Conservation (phyloP, 1,140 invertebrate genomes). For the Lucilia cuprina region DNA sequence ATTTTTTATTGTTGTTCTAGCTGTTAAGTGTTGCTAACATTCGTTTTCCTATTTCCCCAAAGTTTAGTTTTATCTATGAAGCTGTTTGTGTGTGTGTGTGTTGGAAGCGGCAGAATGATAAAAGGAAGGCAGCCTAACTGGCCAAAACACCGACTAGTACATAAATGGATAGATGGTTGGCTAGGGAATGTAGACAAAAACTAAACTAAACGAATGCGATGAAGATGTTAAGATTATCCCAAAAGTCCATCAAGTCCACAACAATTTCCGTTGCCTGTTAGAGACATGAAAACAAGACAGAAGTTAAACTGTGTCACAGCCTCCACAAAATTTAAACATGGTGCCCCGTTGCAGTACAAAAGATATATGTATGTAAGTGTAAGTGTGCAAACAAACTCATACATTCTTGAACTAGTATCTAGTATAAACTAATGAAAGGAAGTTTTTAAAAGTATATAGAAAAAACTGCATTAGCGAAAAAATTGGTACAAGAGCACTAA, state of each 20-base stretch:
- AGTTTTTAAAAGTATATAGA: background rate
- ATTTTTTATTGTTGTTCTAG: background rate
- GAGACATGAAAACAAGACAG: constrained; percentile 10
- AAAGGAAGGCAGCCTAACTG: background rate
- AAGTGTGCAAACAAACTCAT: background rate
- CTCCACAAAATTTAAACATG: background rate
- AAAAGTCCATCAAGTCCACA: constrained; percentile 10
- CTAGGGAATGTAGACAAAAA: background rate
- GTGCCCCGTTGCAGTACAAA: background rate
- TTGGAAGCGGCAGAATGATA: background rate
- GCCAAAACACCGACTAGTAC: background rate
- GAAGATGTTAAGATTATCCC: background rate
- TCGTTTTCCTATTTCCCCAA: background rate
- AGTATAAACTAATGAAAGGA: background rate
- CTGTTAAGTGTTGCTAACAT: constrained; percentile 7
- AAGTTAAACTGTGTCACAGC: constrained; percentile 17
- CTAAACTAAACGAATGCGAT: background rate
- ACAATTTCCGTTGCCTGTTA: constrained; percentile 14
- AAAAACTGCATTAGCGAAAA: background rate
- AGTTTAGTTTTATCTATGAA: background rate
- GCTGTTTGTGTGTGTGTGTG: no score
- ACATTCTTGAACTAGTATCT: background rate
- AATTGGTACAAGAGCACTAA: background rate
- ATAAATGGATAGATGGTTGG: background rate
- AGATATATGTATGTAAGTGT: background rate